Conservation (phyloP, 35 echinoderm and acorn worm species). For the Ptychodera flava region DNA sequence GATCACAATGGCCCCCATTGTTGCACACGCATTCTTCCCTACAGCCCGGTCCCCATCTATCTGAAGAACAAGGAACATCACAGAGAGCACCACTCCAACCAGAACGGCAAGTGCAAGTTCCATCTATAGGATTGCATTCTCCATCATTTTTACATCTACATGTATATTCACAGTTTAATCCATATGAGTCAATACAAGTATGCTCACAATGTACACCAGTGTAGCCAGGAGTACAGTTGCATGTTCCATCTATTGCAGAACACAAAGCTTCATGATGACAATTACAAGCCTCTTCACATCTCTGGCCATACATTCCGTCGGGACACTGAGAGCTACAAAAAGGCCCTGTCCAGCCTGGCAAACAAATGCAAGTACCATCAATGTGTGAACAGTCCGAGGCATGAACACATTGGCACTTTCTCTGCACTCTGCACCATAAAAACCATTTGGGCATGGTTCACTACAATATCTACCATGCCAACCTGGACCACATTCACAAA, state of each 20-base stretch:
- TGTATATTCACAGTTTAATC: slow-evolving; percentile 39
- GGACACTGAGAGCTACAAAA: background rate
- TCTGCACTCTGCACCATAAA: slow-evolving; percentile 9
- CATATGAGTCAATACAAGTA: slow-evolving; percentile 43
- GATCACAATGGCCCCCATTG: slow-evolving; percentile 36
- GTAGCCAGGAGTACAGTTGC: background rate
- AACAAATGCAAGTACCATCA: slow-evolving; percentile 8
- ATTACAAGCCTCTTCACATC: background rate
- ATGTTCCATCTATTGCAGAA: background rate
- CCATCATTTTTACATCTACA: slow-evolving; percentile 71
- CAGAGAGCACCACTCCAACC: slow-evolving; percentile 5
- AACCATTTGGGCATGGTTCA: background rate
- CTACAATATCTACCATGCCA: background rate
- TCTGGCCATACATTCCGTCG: background rate
- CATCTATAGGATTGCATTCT: slow-evolving; percentile 46
- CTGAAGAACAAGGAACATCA: background rate
- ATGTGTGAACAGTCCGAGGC: background rate
- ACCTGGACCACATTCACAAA: background rate
- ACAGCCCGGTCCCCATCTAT: slow-evolving; percentile 19
- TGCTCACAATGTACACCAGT: slow-evolving; percentile 10
- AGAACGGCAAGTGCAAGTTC: slow-evolving; percentile 21
- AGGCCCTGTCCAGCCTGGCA: background rate
- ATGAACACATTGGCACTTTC: slow-evolving; percentile 5
- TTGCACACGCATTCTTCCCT: slow-evolving; percentile 25
- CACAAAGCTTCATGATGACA: background rate